phyloP scores from a whole-genome alignment of 2,888 invertebrate genomes.

The Nephrotoma appendiculata region DNA sequence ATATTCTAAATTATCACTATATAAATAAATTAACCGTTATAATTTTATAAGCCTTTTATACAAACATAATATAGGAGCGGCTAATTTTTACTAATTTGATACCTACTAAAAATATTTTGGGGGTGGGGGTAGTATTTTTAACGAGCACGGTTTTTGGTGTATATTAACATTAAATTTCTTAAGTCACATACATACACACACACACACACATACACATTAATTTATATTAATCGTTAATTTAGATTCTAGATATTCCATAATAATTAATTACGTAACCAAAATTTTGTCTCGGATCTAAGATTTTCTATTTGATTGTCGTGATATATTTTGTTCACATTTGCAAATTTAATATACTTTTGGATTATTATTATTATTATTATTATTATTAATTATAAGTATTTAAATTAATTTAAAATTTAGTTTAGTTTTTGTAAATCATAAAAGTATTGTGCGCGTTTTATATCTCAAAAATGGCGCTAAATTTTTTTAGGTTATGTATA shows the following conservation, averaged over 20 bases:
- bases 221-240: not conserved
- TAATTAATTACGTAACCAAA: not conserved
- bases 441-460: not conserved
- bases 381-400: not conserved
- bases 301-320: not conserved
- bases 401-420: too few relatives aligned
- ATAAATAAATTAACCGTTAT: not conserved
- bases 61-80: not conserved
- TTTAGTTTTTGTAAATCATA: not conserved
- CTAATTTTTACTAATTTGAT: not conserved
- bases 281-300: not conserved
- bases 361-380: not conserved
- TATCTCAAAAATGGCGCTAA: not conserved
- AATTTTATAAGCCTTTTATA: not conserved
- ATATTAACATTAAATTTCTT: not conserved
- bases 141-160: too few relatives aligned
- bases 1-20: not conserved
- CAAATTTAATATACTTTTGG: not conserved
- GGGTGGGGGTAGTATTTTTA: too few relatives aligned
- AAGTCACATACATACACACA: not conserved
- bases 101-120: too few relatives aligned
- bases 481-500: not conserved
- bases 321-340: not conserved
- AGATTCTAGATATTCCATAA: not conserved
- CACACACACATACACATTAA: not conserved